Evolutionary conservation across 2,797 vertebrate species (phyloP).

Genomic region (Graptemys geographica): DNA sequence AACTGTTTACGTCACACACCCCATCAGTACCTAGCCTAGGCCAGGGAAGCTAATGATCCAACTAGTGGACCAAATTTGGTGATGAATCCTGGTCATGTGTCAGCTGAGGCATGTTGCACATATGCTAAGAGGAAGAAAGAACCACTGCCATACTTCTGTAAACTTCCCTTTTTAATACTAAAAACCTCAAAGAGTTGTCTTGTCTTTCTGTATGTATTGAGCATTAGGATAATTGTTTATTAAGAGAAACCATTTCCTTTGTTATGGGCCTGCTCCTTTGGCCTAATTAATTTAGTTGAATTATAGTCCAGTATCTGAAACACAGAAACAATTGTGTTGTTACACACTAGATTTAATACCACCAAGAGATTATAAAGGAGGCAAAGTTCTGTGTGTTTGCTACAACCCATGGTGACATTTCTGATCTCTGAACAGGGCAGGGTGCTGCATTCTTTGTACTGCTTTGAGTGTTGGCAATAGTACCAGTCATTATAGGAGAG

Average conservation of each 20-base stretch:
- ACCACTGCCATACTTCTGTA: background rate
- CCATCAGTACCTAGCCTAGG: too few relatives aligned
- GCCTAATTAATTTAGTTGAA: background rate
- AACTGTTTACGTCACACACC: background rate
- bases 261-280: background rate
- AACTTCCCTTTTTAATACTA: background rate
- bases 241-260: background rate
- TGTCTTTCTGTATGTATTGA: background rate
- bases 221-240: background rate
- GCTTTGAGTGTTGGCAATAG: background rate
- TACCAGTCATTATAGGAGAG: background rate
- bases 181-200: background rate
- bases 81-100: too few relatives aligned
- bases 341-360: background rate
- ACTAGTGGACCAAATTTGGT: too few relatives aligned
- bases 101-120: too few relatives aligned
- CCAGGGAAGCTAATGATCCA: too few relatives aligned
- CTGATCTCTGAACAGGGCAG: conserved; percentile 50
- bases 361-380: conserved; percentile 28
- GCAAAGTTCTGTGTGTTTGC: conserved; percentile 26
- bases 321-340: background rate
- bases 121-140: background rate
- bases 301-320: background rate
- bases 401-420: conserved; percentile 21
- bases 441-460: conserved; percentile 47